These are phyloP conservation scores for Dreissena rostriformis DNA, from an alignment of 1,140 invertebrate species.

Conservation along the genomic window DNA sequence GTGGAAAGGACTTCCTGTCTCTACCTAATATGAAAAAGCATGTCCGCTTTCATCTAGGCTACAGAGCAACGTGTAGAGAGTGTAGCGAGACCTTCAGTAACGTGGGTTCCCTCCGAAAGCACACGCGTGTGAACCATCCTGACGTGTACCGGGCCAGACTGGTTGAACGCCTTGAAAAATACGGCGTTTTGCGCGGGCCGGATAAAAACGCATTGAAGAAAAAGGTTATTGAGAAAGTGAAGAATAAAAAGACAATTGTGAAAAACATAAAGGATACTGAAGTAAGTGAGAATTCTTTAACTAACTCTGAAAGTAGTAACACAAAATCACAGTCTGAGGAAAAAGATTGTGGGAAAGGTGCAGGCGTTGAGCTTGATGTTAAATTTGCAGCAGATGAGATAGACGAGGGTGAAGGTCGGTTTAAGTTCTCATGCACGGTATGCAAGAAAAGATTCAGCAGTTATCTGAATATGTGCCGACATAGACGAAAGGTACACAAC, in stretches of 20 bases:
- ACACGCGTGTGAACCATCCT: conserved; percentile 42
- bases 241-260: neutral
- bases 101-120: conserved; percentile 48
- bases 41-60: conserved; percentile 58
- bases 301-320: neutral
- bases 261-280: neutral
- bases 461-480: conserved; percentile 55
- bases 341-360: neutral
- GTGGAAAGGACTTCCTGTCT: conserved; percentile 54
- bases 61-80: conserved; percentile 41
- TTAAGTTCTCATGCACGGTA: conserved; percentile 54
- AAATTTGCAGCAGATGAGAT: conserved; percentile 56
- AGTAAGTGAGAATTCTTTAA: neutral
- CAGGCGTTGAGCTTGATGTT: conserved; percentile 35
- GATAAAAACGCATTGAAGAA: conserved; percentile 46
- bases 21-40: conserved; percentile 57
- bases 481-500: conserved; percentile 46
- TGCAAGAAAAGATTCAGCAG: conserved; percentile 56
- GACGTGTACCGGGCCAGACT: conserved; percentile 41
- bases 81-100: conserved; percentile 43
- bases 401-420: conserved; percentile 48
- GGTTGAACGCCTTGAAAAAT: conserved; percentile 38
- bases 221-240: conserved; percentile 41
- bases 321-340: neutral
- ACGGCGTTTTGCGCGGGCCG: conserved; percentile 33